Evolutionary conservation across 1,140 invertebrate genomes (phyloP).

Genomic region (Meloidogyne exigua): DNA sequence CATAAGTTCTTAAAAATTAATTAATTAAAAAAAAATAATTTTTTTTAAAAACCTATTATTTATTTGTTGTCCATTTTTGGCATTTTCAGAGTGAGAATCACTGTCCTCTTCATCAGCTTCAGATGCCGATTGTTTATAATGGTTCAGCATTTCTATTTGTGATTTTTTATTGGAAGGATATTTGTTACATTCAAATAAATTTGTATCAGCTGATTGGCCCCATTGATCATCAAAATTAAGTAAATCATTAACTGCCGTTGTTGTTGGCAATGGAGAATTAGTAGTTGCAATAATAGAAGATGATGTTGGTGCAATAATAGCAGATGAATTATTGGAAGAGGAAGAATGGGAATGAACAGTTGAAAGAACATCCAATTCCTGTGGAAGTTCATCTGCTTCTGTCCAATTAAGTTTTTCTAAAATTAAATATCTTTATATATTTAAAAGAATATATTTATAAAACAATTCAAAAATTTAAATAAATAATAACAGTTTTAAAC

Average conservation of each 20-base stretch:
- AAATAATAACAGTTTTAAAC: neutral
- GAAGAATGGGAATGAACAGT: conserved; percentile 46
- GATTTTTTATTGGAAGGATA: conserved; percentile 1
- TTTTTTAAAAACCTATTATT: conserved; percentile 10
- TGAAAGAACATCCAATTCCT: conserved; percentile 38
- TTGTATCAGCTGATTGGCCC: neutral
- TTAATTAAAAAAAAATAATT: neutral
- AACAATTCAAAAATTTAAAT: neutral
- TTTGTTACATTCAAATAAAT: conserved; percentile 8
- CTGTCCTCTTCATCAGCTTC: conserved; percentile 4
- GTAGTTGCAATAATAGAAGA: neutral
- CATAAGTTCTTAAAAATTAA: conserved; percentile 26
- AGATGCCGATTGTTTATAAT: neutral
- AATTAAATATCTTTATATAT: no score
- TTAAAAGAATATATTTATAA: no score
- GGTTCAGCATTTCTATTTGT: neutral
- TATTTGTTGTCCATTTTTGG: conserved; percentile 11
- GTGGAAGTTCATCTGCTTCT: conserved; percentile 48
- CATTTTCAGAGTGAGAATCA: neutral
- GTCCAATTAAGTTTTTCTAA: conserved; percentile 46
- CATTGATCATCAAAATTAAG: conserved; percentile 43
- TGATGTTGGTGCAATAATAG: conserved; percentile 31
- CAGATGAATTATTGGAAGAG: conserved; percentile 51
- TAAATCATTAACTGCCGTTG: conserved; percentile 47
- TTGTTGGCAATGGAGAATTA: neutral